phyloP scores from a whole-genome alignment of 2,888 invertebrate species.

The Leptogaster cylindrica region DNA sequence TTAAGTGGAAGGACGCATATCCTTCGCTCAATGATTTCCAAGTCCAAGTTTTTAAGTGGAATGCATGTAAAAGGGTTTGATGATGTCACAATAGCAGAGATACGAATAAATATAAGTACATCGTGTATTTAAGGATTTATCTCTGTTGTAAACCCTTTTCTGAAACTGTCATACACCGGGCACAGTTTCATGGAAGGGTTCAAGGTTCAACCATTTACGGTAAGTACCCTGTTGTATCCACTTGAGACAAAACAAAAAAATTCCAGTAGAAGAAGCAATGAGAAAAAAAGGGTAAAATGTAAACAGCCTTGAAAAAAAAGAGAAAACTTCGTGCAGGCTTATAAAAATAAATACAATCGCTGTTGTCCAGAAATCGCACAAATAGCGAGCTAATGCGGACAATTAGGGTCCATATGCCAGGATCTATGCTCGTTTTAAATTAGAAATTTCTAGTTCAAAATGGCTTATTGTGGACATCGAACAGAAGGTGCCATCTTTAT shows the following conservation, averaged over 20 bases:
- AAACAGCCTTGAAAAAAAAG: slow-evolving; percentile 4
- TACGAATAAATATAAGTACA: slow-evolving; percentile 18
- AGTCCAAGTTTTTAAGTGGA: slow-evolving; percentile 1
- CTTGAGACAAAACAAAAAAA: neutral
- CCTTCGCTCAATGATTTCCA: neutral
- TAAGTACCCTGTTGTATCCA: neutral
- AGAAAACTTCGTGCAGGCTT: slow-evolving; percentile 1
- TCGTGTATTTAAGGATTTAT: slow-evolving; percentile 7
- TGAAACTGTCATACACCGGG: slow-evolving; percentile 4
- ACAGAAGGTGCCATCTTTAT: slow-evolving; percentile 29
- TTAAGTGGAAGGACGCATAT: slow-evolving; percentile 42
- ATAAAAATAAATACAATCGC: neutral
- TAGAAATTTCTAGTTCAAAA: slow-evolving; percentile 26
- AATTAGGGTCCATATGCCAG: slow-evolving; percentile 5
- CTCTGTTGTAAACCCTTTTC: neutral
- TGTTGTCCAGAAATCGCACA: neutral
- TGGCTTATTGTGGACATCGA: slow-evolving; percentile 3
- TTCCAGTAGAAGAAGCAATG: too few species aligned
- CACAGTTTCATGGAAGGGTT: neutral
- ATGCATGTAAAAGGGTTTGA: neutral
- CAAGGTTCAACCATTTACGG: neutral
- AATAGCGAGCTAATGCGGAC: slow-evolving; percentile 15
- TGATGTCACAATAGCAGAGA: slow-evolving; percentile 15
- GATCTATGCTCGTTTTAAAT: neutral
- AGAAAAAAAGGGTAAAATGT: too few species aligned